These are phyloP conservation scores for Drosophila acutilabella DNA, from an alignment of 2,888 invertebrate genomes.

Conservation along the genomic window DNA sequence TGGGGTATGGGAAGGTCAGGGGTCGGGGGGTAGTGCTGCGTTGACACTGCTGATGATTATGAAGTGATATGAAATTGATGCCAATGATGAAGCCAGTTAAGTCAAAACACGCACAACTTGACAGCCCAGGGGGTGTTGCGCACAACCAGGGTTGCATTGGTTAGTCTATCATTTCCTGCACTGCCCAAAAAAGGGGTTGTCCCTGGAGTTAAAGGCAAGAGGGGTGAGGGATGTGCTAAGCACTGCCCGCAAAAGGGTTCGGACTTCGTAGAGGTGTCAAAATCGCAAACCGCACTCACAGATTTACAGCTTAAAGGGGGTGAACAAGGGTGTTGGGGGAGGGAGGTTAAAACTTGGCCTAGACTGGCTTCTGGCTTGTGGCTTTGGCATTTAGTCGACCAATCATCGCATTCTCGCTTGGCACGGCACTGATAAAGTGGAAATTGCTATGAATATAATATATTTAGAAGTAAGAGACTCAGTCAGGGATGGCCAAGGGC, in stretches of 20 bases:
- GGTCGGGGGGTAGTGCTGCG: conserved; percentile 29
- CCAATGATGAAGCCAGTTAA: conserved; percentile 76
- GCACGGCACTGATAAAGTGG: conserved; percentile 53
- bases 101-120: conserved; percentile 69
- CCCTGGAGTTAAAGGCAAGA: neutral
- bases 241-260: conserved; percentile 46
- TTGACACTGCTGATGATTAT: conserved; percentile 78
- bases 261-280: conserved; percentile 62
- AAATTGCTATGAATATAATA: conserved; percentile 16
- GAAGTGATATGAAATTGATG: conserved; percentile 79
- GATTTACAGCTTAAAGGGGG: conserved; percentile 34
- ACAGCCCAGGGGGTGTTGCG: conserved; percentile 32
- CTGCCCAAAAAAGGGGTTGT: conserved; percentile 63
- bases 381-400: conserved; percentile 38
- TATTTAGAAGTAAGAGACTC: conserved; percentile 50
- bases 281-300: conserved; percentile 61
- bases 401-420: conserved; percentile 58
- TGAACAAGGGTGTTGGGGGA: neutral
- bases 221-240: conserved; percentile 31
- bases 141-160: conserved; percentile 24
- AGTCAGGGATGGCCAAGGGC: neutral
- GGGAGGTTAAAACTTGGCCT: conserved; percentile 2
- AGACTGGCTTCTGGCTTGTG: conserved; percentile 19
- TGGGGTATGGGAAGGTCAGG: conserved; percentile 2
- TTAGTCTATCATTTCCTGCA: conserved; percentile 64